Percentiles rank a stretch among this genome's conserved stretches.
Conservation (phyloP, 2,113 vertebrate species). For the Ivindomyrus marchei region DNA sequence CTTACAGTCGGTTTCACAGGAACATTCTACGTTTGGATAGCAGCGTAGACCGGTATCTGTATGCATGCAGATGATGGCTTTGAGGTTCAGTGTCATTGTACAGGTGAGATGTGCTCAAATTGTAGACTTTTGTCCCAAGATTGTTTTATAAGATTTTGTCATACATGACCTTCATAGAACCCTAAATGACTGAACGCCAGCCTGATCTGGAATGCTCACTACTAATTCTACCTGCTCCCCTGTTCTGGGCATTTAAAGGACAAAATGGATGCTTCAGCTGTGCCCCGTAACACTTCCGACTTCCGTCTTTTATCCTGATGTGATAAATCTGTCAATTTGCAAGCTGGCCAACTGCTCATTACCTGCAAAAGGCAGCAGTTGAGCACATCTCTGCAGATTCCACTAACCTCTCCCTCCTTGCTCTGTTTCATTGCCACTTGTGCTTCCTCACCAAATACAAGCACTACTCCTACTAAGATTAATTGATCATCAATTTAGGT, state of each 20-base stretch:
- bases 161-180: background rate
- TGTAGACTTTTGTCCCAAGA: background rate
- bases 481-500: conserved; percentile 99
- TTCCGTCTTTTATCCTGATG: conserved; percentile 75
- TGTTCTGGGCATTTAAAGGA: background rate
- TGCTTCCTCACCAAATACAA: conserved; percentile 91
- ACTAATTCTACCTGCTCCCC: background rate
- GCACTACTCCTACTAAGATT: conserved; percentile 98
- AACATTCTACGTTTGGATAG: background rate
- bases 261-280: conserved; percentile 47
- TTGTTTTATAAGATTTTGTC: background rate
- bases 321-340: conserved; percentile 79
- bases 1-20: background rate
- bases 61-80: background rate
- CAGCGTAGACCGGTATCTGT: background rate
- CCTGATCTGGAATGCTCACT: background rate
- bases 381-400: conserved; percentile 85
- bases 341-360: conserved; percentile 82
- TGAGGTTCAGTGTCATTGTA: background rate
- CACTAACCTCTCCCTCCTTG: conserved; percentile 89
- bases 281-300: conserved; percentile 49
- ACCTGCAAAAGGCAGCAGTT: conserved; percentile 74
- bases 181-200: background rate
- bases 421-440: conserved; percentile 88
- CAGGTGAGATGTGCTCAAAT: background rate